Percentiles rank a stretch among this genome's conserved stretches.
Conservation (phyloP, 2,113 vertebrate genomes). For the Trichomycterus rosablanca region DNA sequence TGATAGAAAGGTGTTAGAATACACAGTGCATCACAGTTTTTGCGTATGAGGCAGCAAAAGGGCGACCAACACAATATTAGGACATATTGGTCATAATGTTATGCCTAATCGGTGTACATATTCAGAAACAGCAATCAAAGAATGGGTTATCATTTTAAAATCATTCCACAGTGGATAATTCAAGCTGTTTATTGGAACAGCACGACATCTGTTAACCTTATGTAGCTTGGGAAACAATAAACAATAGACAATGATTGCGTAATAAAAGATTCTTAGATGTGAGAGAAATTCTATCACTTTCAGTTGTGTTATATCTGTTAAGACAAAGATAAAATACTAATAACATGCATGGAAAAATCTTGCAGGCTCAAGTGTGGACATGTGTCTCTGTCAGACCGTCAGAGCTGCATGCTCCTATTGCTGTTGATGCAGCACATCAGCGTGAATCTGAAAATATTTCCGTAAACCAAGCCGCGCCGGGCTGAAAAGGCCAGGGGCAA, state of each 20-base stretch:
- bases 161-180: too few relatives aligned
- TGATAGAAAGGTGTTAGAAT: too few relatives aligned
- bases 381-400: constrained; percentile 8
- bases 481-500: constrained; percentile 43
- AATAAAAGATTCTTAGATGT: too few relatives aligned
- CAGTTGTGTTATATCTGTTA: neutral
- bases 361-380: constrained; percentile 2
- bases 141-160: too few relatives aligned
- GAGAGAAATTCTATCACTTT: neutral
- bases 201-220: too few relatives aligned
- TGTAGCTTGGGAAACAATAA: neutral
- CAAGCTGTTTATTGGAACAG: too few relatives aligned
- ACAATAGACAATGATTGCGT: neutral
- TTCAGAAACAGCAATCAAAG: too few relatives aligned
- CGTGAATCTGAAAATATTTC: constrained; percentile 40
- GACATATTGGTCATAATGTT: too few relatives aligned
- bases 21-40: too few relatives aligned
- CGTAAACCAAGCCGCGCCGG: constrained; percentile 33
- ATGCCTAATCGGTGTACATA: too few relatives aligned
- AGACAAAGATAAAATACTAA: neutral
- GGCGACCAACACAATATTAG: too few relatives aligned
- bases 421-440: constrained; percentile 23
- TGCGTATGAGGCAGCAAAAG: too few relatives aligned
- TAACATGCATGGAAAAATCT: neutral
- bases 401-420: constrained; percentile 29